Evolutionary conservation across 2,113 vertebrate genomes (phyloP).

Genomic region (Poecilia latipinna): DNA sequence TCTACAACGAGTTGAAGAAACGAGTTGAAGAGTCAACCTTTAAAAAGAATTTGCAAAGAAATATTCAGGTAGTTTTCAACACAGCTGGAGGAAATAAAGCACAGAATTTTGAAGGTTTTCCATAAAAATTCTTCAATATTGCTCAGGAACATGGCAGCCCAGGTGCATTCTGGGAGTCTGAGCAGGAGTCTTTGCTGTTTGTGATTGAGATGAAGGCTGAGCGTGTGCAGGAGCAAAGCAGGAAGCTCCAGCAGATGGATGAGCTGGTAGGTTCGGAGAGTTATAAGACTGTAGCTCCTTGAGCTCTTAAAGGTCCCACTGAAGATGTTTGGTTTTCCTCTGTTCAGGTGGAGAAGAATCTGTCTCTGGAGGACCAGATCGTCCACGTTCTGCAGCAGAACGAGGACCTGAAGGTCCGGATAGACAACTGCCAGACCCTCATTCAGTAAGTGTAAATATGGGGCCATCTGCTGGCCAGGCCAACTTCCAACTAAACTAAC

Average conservation of each 20-base stretch:
- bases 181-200: conserved; percentile 93
- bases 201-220: conserved; percentile 95
- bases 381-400: conserved; percentile 87
- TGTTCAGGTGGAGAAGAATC: conserved; percentile 85
- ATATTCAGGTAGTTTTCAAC: conserved; percentile 69
- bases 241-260: conserved; percentile 86
- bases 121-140: neutral
- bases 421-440: conserved; percentile 81
- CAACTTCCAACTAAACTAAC: neutral
- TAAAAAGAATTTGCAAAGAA: conserved; percentile 87
- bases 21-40: conserved; percentile 84
- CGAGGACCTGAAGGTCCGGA: conserved; percentile 86
- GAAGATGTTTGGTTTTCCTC: neutral
- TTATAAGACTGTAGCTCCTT: neutral
- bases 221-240: conserved; percentile 84
- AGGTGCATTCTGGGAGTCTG: conserved; percentile 94
- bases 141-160: conserved; percentile 88
- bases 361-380: conserved; percentile 86
- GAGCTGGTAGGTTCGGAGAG: conserved; percentile 73
- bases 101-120: neutral
- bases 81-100: neutral
- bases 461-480: conserved; percentile 39
- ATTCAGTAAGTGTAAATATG: conserved; percentile 79
- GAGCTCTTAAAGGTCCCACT: neutral
- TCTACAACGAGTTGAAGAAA: conserved; percentile 85